Evolutionary conservation across 2,888 invertebrate species (phyloP), one percentile per base, ranked within the genome.

Genomic region (Rotaria socialis): DNA sequence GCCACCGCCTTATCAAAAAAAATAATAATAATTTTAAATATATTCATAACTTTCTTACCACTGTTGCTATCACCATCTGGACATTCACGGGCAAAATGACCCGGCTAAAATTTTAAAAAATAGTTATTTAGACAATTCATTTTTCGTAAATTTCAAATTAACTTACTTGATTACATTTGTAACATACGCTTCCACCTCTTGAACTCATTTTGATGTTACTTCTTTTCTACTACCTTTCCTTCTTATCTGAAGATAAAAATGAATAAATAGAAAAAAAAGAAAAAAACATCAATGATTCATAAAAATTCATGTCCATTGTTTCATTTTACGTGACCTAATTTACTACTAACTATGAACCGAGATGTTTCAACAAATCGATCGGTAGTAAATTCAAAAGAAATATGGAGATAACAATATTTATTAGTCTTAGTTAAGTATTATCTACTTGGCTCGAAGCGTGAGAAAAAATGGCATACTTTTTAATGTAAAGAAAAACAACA

Each of bases 191-290:
- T n/a, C 35, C 67, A 6, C 67, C 67, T 67, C 67, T 67, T 67
- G 67, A 67, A 67, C 67, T 67, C 67, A 67, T 67, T 35, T 27
- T 67, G 67, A 67, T 67, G 67, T 67, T 67, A 67, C 67, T 35
- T 67, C 8, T 35, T 4, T 67, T 67, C 67, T 14, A 67, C 16
- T 67, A 60, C 67, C 67, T 67, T 50, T 14, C 14, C 14, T 11
- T 67, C 27, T 67, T 67, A 67, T 27, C 67, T 67, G 35, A 27
- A 67, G 14, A 50, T 50, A 50, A 11, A 35, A 35, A 35, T 35
- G 35, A 35, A 60, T 11, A 60, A 60, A 60, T 11, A 27, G n/a
- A 60, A 27, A 27, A 10, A 16, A 4, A 16, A 60, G 27, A 60
- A n/a, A 67, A 67, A 67, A 67, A 67, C 67, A 16, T 67, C 14